A percentile compares a stretch with the other conserved stretches of the same genome.
phyloP scores from a whole-genome alignment of 2,113 vertebrate species.

The Phalacrocorax brasilianus region DNA sequence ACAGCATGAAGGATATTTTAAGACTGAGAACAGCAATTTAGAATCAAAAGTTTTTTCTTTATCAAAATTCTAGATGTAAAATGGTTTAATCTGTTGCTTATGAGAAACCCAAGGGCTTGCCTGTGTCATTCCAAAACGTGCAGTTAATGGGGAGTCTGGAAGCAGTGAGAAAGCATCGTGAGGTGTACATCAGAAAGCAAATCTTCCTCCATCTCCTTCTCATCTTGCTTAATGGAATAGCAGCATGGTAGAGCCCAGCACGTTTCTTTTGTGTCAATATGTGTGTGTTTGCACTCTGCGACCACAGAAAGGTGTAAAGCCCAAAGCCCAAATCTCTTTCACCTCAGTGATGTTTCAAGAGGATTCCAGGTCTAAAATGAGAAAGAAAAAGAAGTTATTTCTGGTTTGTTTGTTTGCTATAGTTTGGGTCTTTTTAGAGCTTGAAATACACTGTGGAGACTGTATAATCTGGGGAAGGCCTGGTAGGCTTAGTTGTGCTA shows the following conservation, averaged over 20 bases:
- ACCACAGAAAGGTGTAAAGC: neutral
- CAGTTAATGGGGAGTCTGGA: neutral
- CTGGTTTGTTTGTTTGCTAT: neutral
- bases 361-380: neutral
- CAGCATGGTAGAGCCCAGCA: neutral
- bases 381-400: neutral
- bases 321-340: neutral
- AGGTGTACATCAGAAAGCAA: neutral
- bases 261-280: neutral
- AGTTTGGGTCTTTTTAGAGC: neutral
- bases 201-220: neutral
- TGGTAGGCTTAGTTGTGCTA: neutral
- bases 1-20: neutral
- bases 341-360: neutral
- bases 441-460: neutral
- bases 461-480: neutral
- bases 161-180: neutral
- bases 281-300: neutral
- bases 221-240: neutral
- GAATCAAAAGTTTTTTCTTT: neutral
- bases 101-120: neutral
- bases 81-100: neutral
- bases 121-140: neutral
- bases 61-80: neutral
- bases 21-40: neutral